Conservation (phyloP, 2,797 vertebrate genomes). For the Ciconia nigra region DNA sequence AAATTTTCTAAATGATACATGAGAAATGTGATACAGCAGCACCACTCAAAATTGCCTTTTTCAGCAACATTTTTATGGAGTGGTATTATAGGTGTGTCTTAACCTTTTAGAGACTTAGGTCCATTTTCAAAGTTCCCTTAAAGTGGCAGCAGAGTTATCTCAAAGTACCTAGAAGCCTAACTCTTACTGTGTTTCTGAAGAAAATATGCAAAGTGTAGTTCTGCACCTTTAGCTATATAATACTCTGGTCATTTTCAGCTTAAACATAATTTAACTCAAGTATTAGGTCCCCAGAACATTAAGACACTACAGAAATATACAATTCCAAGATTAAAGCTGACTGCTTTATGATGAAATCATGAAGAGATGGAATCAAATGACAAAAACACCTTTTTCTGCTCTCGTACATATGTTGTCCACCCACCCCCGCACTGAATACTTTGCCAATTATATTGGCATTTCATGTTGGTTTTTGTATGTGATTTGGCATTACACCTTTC, state of each 20-base stretch:
- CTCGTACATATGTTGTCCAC: accelerated
- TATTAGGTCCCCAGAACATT: not conserved
- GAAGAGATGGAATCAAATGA: not conserved
- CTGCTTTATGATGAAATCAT: not conserved
- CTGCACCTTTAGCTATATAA: not conserved
- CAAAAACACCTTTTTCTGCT: not conserved
- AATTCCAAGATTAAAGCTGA: not conserved
- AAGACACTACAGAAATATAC: not conserved
- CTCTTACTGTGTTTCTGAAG: not conserved
- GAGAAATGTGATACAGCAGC: not conserved
- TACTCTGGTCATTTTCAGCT: not conserved
- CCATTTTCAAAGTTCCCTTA: not conserved
- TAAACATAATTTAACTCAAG: not conserved
- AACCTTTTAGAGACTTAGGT: not conserved
- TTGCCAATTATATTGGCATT: not conserved
- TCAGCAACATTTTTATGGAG: not conserved
- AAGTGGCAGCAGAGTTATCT: not conserved
- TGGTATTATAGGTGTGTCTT: not conserved
- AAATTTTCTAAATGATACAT: not conserved
- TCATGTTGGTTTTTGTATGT: not conserved
- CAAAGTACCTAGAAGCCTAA: not conserved
- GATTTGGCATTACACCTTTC: not conserved
- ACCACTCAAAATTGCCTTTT: not conserved
- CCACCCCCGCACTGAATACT: accelerated
- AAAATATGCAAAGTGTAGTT: not conserved